These are phyloP conservation scores for Chunga burmeisteri DNA, from an alignment of 2,113 vertebrate genomes.

Conservation along the genomic window DNA sequence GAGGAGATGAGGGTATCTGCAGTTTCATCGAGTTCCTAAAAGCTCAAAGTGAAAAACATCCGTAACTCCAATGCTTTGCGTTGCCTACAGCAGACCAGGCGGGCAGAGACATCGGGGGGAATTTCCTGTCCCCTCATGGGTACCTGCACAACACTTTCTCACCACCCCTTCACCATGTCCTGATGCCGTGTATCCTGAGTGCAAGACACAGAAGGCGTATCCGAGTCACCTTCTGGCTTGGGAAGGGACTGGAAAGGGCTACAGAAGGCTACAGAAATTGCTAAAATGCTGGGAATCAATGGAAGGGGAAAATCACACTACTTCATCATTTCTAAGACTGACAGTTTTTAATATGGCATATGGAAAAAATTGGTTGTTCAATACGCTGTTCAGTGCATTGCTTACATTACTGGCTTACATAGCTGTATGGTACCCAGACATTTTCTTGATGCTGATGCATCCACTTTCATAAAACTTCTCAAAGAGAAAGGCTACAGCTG, in stretches of 20 bases:
- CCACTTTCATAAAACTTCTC: neutral
- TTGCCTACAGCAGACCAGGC: rapidly evolving
- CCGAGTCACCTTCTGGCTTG: neutral
- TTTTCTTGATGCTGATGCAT: neutral
- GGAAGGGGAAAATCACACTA: neutral
- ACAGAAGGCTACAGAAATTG: neutral
- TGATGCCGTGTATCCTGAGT: neutral
- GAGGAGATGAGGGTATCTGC: neutral
- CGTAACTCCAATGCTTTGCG: neutral
- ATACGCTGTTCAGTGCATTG: neutral
- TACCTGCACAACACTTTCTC: neutral
- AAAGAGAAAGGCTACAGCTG: neutral
- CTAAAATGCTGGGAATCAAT: neutral
- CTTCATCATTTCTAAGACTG: neutral
- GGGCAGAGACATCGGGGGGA: neutral
- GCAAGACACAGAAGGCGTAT: neutral
- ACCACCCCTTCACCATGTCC: neutral
- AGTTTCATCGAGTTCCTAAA: neutral
- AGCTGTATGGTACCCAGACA: neutral
- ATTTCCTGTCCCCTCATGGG: neutral
- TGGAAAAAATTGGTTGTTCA: neutral
- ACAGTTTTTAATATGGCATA: neutral
- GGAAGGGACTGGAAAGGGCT: neutral
- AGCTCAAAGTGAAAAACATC: neutral
- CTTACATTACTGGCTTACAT: neutral